Conservation (phyloP, 2,113 vertebrate species). For the Tichodroma muraria region DNA sequence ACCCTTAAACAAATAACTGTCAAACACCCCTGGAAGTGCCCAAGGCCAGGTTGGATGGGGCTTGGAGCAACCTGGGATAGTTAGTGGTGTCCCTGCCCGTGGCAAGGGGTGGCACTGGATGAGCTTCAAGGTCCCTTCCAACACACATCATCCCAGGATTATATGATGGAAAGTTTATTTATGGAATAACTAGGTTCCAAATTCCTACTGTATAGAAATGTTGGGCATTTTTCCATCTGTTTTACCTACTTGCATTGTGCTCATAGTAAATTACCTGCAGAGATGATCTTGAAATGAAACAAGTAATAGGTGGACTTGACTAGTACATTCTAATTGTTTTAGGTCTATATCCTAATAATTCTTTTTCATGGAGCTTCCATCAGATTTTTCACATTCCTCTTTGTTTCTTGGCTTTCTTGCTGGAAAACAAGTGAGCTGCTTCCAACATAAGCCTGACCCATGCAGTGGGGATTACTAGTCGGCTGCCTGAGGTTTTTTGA, state of each 20-base stretch:
- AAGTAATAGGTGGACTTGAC: not conserved
- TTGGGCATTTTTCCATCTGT: not conserved
- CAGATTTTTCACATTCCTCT: not conserved
- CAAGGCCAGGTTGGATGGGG: accelerated
- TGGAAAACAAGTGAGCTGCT: not conserved
- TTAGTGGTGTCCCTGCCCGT: not conserved
- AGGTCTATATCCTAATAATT: not conserved
- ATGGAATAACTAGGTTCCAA: not conserved
- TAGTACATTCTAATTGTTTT: not conserved
- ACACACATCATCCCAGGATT: not conserved
- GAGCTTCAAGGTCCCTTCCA: not conserved
- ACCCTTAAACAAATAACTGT: not conserved
- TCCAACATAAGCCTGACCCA: not conserved
- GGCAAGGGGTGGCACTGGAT: not conserved
- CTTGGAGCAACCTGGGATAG: not conserved
- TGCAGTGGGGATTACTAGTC: not conserved
- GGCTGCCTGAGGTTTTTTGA: not conserved
- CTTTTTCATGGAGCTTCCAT: not conserved
- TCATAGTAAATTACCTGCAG: not conserved
- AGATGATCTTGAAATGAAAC: not conserved
- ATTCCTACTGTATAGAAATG: not conserved
- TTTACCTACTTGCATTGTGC: not conserved
- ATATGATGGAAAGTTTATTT: not conserved
- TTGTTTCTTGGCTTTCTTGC: not conserved
- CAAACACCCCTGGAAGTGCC: not conserved